phyloP scores from a whole-genome alignment of 1,140 invertebrate species.

The Asbolus verrucosus region DNA sequence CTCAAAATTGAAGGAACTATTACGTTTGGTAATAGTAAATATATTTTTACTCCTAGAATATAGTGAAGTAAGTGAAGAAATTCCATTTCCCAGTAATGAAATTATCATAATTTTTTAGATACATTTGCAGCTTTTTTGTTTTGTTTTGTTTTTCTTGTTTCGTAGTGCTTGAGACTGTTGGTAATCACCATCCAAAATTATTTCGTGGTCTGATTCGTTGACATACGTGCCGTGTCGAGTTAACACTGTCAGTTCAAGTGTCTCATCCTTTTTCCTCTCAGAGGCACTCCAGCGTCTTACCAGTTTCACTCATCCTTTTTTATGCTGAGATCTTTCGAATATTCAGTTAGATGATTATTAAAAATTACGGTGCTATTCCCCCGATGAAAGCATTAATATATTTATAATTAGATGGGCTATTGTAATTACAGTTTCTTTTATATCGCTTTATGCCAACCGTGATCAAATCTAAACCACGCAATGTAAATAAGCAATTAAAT shows the following conservation, averaged over 20 bases:
- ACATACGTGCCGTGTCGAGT: constrained; percentile 28
- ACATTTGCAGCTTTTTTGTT: too few species aligned
- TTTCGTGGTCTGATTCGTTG: constrained; percentile 24
- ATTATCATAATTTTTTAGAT: too few species aligned
- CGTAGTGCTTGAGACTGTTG: too few species aligned
- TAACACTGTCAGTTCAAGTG: constrained; percentile 9
- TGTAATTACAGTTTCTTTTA: constrained; percentile 5
- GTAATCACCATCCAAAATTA: constrained; percentile 30
- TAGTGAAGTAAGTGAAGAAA: too few species aligned
- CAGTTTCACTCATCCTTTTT: background rate
- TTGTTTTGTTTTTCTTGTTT: too few species aligned
- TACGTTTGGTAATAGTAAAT: too few species aligned
- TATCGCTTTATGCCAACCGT: constrained; percentile 9
- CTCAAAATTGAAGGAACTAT: too few species aligned
- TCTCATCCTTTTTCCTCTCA: constrained; percentile 11
- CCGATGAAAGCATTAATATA: constrained; percentile 1
- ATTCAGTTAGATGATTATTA: background rate
- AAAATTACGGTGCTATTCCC: background rate
- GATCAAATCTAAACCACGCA: constrained; percentile 24
- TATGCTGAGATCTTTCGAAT: background rate
- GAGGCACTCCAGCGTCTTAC: background rate
- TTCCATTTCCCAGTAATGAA: too few species aligned
- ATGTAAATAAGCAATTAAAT: constrained; percentile 46
- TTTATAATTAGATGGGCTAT: constrained; percentile 2
- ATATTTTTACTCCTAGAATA: too few species aligned